A percentile compares a stretch with the other conserved stretches of the same genome.
Evolutionary conservation across 2,888 invertebrate genomes (phyloP).

Genomic region (Acheta domesticus): DNA sequence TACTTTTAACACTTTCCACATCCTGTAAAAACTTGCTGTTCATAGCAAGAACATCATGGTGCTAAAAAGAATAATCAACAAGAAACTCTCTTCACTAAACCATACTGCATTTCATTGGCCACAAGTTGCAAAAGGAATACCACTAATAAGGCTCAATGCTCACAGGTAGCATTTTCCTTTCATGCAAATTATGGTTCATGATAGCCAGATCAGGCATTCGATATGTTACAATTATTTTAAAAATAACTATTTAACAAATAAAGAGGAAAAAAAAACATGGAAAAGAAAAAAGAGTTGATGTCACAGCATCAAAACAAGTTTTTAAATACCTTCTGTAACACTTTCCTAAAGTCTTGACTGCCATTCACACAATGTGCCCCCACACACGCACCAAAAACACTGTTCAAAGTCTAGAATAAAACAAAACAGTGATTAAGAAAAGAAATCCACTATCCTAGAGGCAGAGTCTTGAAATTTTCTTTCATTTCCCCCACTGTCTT

Average conservation of each 20-base stretch:
- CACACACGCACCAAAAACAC: slow-evolving; percentile 18
- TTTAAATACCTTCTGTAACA: slow-evolving; percentile 18
- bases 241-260: slow-evolving; percentile 18
- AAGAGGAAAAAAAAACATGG: background rate
- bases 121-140: slow-evolving; percentile 18
- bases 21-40: slow-evolving; percentile 10
- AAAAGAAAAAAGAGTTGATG: slow-evolving; percentile 6
- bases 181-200: slow-evolving; percentile 9
- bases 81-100: slow-evolving; percentile 18
- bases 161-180: background rate
- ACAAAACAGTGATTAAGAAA: slow-evolving; percentile 8
- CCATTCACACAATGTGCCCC: slow-evolving; percentile 3
- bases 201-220: slow-evolving; percentile 10
- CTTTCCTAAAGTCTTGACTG: slow-evolving; percentile 8
- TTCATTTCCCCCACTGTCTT: background rate
- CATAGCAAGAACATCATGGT: background rate
- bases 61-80: slow-evolving; percentile 3
- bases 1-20: slow-evolving; percentile 18
- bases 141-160: background rate
- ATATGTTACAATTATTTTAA: slow-evolving; percentile 11
- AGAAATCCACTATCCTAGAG: background rate
- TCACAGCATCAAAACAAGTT: slow-evolving; percentile 10
- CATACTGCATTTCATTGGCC: slow-evolving; percentile 9
- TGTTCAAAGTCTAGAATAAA: slow-evolving; percentile 4
- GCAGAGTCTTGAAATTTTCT: slow-evolving; percentile 8